Evolutionary conservation across 2,888 invertebrate species (phyloP), one percentile per base, ranked within the genome.

Genomic region (Hesperia comma): DNA sequence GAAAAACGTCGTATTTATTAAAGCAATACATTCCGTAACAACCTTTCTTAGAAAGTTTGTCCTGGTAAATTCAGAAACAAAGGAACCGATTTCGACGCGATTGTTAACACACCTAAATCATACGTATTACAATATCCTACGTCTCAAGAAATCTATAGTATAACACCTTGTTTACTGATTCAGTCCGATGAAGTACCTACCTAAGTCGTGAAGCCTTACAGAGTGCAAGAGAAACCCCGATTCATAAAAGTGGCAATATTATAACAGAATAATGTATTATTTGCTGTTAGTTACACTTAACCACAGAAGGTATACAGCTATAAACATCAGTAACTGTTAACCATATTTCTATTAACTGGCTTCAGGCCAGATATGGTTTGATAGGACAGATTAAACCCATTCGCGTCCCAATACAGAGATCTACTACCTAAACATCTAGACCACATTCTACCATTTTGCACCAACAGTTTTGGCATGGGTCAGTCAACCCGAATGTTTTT

Each of bases 281-380:
- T 37, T 37, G 37, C 51, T 21, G 15, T 46, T 17, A 46, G n/a
- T 43, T 15, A 46, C 43, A 46, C 15, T 46, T 4, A 46, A 17
- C 43, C 15, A 7, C 43, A 46, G 15, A 17, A 8, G 15, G 17
- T 46, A 46, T 17, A 46, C 7, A 46, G 43, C 8, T 46, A 46
- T 46, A 46, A 46, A 46, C 15, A 17, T 46, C 46, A 46, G 17
- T 46, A 17, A 46, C 7, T 15, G 46, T 46, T 46, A 17, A 46
- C 46, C 46, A 7, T 46, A 46, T 46, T 46, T 46, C 46, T 46
- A 46, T 46, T 17, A 46, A 46, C 46, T 46, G 46, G 46, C 40
- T 26, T 21, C 19, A 62, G 49, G 60, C 53, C 33, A 33, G 55
- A 55, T 26, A 56, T 33, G 33, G 53, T 53, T 53, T 15, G 21